phyloP scores from a whole-genome alignment of 2,888 invertebrate genomes.

The Phengaris alcon region DNA sequence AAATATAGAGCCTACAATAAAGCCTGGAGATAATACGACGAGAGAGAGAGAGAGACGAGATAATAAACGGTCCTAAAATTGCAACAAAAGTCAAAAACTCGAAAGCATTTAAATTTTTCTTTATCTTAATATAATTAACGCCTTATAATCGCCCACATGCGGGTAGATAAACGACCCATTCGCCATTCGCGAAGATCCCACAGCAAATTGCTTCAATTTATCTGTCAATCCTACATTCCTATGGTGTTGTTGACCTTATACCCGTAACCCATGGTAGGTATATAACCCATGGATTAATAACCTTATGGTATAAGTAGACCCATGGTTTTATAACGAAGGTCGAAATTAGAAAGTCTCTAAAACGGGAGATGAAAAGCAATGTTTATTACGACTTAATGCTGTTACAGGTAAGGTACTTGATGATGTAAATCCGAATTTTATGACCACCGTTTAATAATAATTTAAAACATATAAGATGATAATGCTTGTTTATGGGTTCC shows the following conservation, averaged over 20 bases:
- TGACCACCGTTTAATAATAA: constrained; percentile 3
- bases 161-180: constrained; percentile 58
- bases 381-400: constrained; percentile 22
- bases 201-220: constrained; percentile 38
- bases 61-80: neutral
- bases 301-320: neutral
- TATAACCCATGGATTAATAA: constrained; percentile 18
- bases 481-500: neutral
- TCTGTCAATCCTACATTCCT: constrained; percentile 28
- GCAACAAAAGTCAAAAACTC: neutral
- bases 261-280: neutral
- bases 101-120: neutral
- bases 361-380: constrained; percentile 28
- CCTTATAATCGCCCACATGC: constrained; percentile 49
- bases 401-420: neutral
- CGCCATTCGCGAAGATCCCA: constrained; percentile 53
- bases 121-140: constrained; percentile 28
- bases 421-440: constrained; percentile 19
- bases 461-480: neutral
- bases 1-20: neutral
- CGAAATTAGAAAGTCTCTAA: constrained; percentile 46
- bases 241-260: constrained; percentile 1
- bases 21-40: neutral
- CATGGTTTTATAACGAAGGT: constrained; percentile 25
- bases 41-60: neutral